Evolutionary conservation across 2,113 vertebrate species (phyloP).

Genomic region (Corynorhinus townsendii): DNA sequence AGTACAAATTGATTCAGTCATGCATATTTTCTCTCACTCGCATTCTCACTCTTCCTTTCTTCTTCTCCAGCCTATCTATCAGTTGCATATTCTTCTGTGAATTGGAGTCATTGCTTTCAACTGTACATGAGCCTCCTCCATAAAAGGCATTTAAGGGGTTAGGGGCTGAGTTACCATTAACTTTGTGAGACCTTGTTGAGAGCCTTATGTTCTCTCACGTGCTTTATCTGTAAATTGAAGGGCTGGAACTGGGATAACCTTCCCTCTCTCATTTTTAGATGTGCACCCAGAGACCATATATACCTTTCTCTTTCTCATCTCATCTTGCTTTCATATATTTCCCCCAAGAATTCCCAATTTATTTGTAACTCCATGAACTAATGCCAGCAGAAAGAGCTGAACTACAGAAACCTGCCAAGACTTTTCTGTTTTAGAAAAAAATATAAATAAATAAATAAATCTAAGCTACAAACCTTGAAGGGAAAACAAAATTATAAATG

Average conservation of each 20-base stretch:
- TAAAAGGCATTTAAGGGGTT: background rate
- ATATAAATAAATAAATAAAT: background rate
- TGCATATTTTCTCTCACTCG: background rate
- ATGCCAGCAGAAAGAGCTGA: background rate
- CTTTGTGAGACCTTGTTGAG: background rate
- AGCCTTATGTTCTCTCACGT: background rate
- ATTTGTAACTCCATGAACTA: background rate
- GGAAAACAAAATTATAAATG: background rate
- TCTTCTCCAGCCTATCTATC: background rate
- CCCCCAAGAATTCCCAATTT: background rate
- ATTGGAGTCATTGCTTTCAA: background rate
- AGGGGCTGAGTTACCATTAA: background rate
- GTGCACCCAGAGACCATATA: background rate
- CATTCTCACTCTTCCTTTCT: background rate
- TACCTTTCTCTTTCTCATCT: background rate
- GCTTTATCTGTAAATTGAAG: background rate
- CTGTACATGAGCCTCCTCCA: background rate
- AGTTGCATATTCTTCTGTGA: background rate
- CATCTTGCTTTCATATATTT: background rate
- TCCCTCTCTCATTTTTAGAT: background rate
- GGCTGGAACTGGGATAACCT: background rate
- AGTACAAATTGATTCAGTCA: background rate
- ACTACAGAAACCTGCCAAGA: background rate
- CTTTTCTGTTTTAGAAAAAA: background rate
- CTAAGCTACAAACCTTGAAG: background rate